Evolutionary conservation across 2,797 vertebrate species (phyloP), one percentile per base, ranked within the genome.

Genomic region (Ctenosaura bakeri): DNA sequence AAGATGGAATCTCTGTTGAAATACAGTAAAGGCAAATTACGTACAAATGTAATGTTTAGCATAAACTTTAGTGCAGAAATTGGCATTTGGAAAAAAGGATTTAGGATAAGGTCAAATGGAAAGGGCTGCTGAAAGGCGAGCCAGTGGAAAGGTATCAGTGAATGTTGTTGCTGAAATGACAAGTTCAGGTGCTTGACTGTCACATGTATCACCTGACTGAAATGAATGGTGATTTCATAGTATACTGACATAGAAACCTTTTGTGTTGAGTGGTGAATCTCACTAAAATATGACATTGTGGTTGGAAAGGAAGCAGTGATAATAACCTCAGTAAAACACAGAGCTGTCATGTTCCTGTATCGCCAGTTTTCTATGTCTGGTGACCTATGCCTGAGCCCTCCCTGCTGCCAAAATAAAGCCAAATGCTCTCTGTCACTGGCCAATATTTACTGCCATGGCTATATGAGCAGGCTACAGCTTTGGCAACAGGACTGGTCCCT

Each of bases 1-100:
- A 90, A 90, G 73, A 32, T 46, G 71, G 56, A 83, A n/a, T 71
- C 73, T 0, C 85, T 78, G 18, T 26, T 77, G 46, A 90, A 87
- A 87, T n/a, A 90, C 12, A 42, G 80, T 71, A 87, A 90, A 90
- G 83, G 85, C 50, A 87, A 78, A 54, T 59, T 6, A 83, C 18
- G 8, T n/a, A 32, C 29, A 16, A 14, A 69, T 78, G 42, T 83
- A 69, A 90, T 83, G 66, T 18, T 88, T 90, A 71, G 26, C 35
- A 56, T 87, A 56, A n/a, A 50, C 69, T 54, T 78, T 85, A 78
- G 9, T 76, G 38, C 50, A 46, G 54, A 46, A 81, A 90, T 46
- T 2, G 83, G 62, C 10, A 12, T 73, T 81, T 66, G 38, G 22
- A 71, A 85, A 79, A 46, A 10, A 52, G 16, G 24, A 24, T 78